Percentiles rank a stretch among this genome's conserved stretches.
These are phyloP conservation scores for Venusia cambrica DNA, from an alignment of 2,888 invertebrate species.

Conservation along the genomic window DNA sequence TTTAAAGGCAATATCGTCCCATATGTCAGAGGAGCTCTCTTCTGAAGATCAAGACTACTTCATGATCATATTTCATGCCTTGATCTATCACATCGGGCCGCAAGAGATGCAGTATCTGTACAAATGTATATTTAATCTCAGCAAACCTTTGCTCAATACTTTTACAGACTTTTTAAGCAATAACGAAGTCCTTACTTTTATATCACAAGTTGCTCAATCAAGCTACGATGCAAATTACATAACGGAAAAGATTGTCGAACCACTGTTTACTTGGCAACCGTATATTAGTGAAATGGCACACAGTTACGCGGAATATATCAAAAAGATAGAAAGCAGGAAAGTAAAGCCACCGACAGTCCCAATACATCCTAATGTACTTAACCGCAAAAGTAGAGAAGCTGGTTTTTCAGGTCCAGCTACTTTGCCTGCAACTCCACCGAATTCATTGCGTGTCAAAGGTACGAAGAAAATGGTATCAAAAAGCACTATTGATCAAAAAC, in stretches of 20 bases:
- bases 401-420: conserved; percentile 9
- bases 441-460: conserved; percentile 36
- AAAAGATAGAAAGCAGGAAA: conserved; percentile 51
- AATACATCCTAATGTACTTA: conserved; percentile 55
- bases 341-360: conserved; percentile 57
- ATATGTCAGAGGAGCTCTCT: conserved; percentile 50
- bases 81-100: conserved; percentile 55
- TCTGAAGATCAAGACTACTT: conserved; percentile 60
- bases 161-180: conserved; percentile 67
- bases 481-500: conserved; percentile 54
- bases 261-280: conserved; percentile 72
- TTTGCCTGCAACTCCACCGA: conserved; percentile 49
- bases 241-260: conserved; percentile 69
- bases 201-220: conserved; percentile 67
- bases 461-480: conserved; percentile 62
- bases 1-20: conserved; percentile 45
- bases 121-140: conserved; percentile 67
- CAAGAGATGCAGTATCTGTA: conserved; percentile 54
- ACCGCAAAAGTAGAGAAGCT: conserved; percentile 43
- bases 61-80: conserved; percentile 54
- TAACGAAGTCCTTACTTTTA: conserved; percentile 63
- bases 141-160: conserved; percentile 51
- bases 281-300: conserved; percentile 66
- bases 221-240: conserved; percentile 75
- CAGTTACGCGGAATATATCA: conserved; percentile 54